These are phyloP conservation scores for Paracanthobrama guichenoti DNA, from an alignment of 2,113 vertebrate species.

Conservation along the genomic window DNA sequence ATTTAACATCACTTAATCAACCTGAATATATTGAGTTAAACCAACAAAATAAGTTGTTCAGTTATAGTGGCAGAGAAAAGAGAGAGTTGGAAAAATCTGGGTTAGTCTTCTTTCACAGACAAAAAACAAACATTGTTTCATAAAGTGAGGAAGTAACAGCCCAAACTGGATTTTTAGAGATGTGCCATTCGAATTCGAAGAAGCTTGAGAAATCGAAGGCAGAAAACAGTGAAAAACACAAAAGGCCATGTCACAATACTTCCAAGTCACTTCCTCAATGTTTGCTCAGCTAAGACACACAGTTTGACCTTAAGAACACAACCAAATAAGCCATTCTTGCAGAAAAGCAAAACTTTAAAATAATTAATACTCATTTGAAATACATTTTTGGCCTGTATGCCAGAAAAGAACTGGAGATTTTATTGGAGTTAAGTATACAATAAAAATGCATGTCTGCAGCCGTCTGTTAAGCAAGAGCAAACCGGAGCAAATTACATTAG, in stretches of 20 bases:
- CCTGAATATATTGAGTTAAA: background rate
- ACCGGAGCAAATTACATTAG: background rate
- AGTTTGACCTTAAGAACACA: background rate
- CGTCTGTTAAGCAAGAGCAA: background rate
- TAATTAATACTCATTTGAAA: background rate
- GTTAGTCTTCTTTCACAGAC: background rate
- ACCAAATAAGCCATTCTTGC: background rate
- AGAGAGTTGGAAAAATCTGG: background rate
- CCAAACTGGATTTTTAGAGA: background rate
- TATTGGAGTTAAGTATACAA: background rate
- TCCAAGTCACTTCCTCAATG: background rate
- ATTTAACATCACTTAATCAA: background rate
- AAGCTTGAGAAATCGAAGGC: background rate
- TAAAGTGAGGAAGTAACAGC: background rate
- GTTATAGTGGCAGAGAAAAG: background rate
- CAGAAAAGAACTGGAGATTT: background rate
- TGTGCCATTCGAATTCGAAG: background rate
- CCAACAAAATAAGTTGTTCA: background rate
- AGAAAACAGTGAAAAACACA: conserved; percentile 8
- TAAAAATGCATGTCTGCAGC: background rate
- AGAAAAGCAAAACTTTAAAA: background rate
- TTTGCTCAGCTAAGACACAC: background rate
- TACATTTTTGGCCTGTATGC: background rate
- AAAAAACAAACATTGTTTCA: background rate
- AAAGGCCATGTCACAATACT: background rate